Evolutionary conservation across 2,113 vertebrate species (phyloP).

Genomic region (Hemibagrus wyckioides): DNA sequence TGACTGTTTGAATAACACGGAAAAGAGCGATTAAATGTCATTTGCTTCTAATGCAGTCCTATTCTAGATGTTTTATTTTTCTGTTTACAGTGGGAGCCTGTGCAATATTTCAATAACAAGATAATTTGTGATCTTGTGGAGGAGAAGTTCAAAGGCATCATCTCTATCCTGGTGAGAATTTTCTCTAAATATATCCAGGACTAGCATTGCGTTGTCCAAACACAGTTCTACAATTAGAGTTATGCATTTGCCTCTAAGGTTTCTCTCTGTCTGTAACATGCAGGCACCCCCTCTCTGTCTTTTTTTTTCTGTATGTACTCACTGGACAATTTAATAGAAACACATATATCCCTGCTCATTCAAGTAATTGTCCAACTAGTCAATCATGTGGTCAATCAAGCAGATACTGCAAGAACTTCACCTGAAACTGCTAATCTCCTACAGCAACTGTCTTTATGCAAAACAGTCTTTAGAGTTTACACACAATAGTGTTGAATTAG

Average conservation of each 20-base stretch:
- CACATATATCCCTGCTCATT: neutral
- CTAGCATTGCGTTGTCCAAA: too few species aligned
- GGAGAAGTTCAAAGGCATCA: conserved; percentile 98
- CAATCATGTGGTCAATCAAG: neutral
- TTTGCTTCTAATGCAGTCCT: neutral
- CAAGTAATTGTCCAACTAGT: neutral
- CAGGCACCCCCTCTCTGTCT: neutral
- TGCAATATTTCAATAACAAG: conserved; percentile 98
- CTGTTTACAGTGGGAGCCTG: conserved; percentile 90
- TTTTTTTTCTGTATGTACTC: neutral
- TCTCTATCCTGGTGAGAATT: conserved; percentile 90
- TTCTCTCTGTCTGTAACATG: neutral
- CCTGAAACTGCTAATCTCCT: neutral
- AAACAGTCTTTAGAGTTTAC: neutral
- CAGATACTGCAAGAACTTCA: neutral
- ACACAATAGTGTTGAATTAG: too few species aligned
- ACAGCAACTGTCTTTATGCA: neutral
- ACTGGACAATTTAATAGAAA: neutral
- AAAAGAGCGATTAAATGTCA: conserved; percentile 29
- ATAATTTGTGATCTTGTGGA: conserved; percentile 98
- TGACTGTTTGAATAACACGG: neutral
- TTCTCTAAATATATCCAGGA: neutral
- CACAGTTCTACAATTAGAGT: neutral
- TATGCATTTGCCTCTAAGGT: neutral
- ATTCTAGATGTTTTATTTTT: neutral